A percentile compares a stretch with the other conserved stretches of the same genome.
phyloP scores from a whole-genome alignment of 2,113 vertebrate genomes.

The Leucoraja erinaceus region DNA sequence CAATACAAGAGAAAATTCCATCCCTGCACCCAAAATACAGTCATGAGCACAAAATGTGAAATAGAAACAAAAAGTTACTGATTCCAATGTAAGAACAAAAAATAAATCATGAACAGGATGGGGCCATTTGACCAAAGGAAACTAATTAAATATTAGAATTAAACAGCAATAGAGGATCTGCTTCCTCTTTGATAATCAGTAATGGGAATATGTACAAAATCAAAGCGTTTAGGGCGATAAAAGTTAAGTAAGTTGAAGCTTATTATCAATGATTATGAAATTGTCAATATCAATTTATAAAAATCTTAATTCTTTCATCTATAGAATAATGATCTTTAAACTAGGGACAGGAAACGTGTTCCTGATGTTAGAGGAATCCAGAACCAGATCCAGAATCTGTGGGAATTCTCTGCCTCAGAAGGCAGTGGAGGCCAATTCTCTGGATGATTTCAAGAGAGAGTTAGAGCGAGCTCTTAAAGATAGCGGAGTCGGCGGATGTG shows the following conservation, averaged over 20 bases:
- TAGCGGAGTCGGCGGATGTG: too few relatives aligned
- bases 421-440: too few relatives aligned
- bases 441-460: too few relatives aligned
- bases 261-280: not conserved
- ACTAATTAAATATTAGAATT: not conserved
- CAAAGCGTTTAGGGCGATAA: not conserved
- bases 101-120: too few relatives aligned
- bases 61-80: not conserved
- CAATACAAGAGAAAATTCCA: not conserved
- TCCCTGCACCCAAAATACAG: not conserved
- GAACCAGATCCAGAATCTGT: too few relatives aligned
- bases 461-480: too few relatives aligned
- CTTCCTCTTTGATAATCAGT: not conserved
- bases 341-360: too few relatives aligned
- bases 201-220: not conserved
- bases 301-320: not conserved
- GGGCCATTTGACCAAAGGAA: not conserved
- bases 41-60: not conserved
- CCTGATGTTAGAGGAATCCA: too few relatives aligned
- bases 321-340: not conserved
- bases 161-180: not conserved
- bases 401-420: too few relatives aligned
- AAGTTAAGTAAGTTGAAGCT: not conserved
- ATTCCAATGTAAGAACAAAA: not conserved
- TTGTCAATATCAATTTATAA: not conserved